Evolutionary conservation across 2,797 vertebrate species (phyloP).

Genomic region (Lacerta agilis): DNA sequence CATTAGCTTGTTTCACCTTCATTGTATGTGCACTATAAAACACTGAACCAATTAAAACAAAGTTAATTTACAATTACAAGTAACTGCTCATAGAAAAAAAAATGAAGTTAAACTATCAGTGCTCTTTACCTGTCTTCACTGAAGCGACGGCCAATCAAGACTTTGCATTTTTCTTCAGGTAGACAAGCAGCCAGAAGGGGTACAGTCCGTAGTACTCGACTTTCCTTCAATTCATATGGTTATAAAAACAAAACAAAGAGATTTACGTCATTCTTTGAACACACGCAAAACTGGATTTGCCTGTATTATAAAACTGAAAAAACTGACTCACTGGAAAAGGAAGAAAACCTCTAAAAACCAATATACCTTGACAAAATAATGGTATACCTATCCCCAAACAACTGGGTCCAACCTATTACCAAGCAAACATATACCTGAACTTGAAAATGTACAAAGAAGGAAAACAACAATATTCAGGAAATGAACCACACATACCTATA

Average conservation of each 20-base stretch:
- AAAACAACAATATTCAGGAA: background rate
- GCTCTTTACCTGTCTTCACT: constrained; percentile 89
- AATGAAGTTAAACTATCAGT: constrained; percentile 17
- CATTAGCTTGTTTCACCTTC: background rate
- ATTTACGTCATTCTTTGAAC: too few relatives aligned
- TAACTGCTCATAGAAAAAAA: background rate
- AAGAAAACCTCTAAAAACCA: background rate
- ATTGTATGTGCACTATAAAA: background rate
- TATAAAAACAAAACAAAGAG: constrained; percentile 27
- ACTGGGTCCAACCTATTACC: background rate
- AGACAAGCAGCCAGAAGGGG: constrained; percentile 94
- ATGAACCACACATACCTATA: background rate
- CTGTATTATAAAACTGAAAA: background rate
- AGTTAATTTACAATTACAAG: background rate
- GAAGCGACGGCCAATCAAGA: constrained; percentile 92
- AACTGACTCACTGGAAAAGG: background rate
- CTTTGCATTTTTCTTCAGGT: constrained; percentile 89
- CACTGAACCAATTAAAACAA: background rate
- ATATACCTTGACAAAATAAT: background rate
- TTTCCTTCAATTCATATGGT: constrained; percentile 83
- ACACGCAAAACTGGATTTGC: background rate
- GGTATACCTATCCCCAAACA: background rate
- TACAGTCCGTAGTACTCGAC: constrained; percentile 91
- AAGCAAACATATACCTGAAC: background rate
- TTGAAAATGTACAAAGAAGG: background rate